Percentiles rank a stretch among this genome's conserved stretches.
phyloP scores from a whole-genome alignment of 2,113 vertebrate species.

The Tenrec ecaudatus region DNA sequence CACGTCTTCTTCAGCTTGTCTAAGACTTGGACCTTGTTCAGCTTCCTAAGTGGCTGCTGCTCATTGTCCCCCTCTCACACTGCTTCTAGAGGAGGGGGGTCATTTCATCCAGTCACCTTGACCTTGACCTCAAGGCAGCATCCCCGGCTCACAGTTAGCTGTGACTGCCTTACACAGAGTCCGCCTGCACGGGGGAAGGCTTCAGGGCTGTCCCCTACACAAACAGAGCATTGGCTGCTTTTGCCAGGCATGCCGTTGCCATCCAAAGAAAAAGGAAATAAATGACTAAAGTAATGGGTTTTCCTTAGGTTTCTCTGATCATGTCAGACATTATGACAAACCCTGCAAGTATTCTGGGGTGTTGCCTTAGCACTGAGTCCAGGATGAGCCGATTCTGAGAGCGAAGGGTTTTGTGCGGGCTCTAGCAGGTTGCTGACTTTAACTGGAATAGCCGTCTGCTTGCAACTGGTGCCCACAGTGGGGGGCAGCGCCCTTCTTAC shows the following conservation, averaged over 20 bases:
- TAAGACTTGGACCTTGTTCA: not conserved
- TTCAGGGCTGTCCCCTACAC: not conserved
- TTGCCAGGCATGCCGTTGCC: not conserved
- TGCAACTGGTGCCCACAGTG: not conserved
- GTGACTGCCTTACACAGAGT: not conserved
- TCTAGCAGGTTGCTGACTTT: not conserved
- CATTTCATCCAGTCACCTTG: not conserved
- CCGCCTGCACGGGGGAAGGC: not conserved
- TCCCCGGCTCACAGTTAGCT: not conserved
- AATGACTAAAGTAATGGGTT: not conserved
- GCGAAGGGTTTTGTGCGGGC: not conserved
- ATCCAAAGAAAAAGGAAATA: not conserved
- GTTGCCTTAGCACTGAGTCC: not conserved
- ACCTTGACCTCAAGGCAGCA: not conserved
- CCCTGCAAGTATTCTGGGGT: not conserved
- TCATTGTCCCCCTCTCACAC: accelerated
- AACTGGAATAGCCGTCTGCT: accelerated
- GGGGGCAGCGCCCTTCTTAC: not conserved
- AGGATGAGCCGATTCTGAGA: not conserved
- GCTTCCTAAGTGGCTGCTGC: not conserved
- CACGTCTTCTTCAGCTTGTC: not conserved
- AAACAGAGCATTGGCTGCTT: not conserved
- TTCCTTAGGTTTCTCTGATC: not conserved
- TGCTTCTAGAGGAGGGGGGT: not conserved
- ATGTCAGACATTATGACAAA: accelerated